Conservation (phyloP, 2,113 vertebrate species). For the Ceyx cyanopectus region DNA sequence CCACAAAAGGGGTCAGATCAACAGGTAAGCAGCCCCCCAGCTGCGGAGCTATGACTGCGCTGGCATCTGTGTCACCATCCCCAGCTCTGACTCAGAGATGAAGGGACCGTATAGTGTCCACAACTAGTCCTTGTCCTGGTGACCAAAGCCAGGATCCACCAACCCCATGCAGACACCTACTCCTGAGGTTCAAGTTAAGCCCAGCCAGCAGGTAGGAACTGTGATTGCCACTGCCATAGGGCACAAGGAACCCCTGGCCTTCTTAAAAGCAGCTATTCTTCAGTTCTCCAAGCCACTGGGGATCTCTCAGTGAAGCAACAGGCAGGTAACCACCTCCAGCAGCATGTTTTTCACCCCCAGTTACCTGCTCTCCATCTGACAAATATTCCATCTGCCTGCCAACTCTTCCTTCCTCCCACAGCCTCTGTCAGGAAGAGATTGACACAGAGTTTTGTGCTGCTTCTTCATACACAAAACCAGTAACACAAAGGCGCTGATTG, state of each 20-base stretch:
- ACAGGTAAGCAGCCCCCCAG: neutral
- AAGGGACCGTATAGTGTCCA: neutral
- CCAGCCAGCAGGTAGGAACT: neutral
- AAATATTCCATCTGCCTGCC: neutral
- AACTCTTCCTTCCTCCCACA: neutral
- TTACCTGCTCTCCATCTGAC: neutral
- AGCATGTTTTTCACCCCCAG: fast-evolving
- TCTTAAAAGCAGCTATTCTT: neutral
- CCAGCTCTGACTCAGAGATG: neutral
- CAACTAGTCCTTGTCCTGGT: neutral
- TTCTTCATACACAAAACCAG: neutral
- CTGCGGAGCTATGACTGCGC: neutral
- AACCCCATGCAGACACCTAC: neutral
- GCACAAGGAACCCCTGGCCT: neutral
- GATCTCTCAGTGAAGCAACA: neutral
- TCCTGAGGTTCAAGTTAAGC: neutral
- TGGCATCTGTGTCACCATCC: neutral
- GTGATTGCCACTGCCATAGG: neutral
- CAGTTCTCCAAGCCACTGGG: neutral
- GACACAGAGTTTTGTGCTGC: neutral
- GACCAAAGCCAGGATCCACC: neutral
- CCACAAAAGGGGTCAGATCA: neutral
- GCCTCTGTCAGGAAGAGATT: neutral
- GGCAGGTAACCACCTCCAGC: neutral
- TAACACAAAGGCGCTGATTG: slow-evolving; percentile 19